Conservation (phyloP, 2,797 vertebrate genomes). For the Psittacula echo region DNA sequence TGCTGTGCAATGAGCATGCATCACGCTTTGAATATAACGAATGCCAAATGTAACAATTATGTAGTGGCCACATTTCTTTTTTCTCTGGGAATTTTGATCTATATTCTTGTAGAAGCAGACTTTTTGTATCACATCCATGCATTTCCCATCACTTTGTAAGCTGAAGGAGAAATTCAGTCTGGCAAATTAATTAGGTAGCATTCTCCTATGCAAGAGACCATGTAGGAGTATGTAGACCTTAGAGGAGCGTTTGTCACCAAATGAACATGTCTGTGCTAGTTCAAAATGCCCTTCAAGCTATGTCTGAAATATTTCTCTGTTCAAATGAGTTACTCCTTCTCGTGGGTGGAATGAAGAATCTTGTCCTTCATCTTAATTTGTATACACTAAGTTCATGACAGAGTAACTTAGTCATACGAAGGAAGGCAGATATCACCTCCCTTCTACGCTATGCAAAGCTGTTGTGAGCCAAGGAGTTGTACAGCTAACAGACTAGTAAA, state of each 20-base stretch:
- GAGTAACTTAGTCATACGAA: constrained; percentile 45
- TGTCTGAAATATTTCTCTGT: constrained; percentile 38
- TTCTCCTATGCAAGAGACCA: neutral
- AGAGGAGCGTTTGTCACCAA: constrained; percentile 50
- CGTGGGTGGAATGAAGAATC: constrained; percentile 59
- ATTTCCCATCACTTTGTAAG: neutral
- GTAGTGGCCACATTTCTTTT: neutral
- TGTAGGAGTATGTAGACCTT: constrained; percentile 23
- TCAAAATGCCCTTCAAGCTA: constrained; percentile 47
- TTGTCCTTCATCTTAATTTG: constrained; percentile 54
- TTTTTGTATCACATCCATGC: neutral
- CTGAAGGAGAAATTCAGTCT: neutral
- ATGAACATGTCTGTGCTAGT: constrained; percentile 37
- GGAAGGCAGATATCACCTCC: constrained; percentile 42
- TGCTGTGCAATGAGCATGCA: neutral
- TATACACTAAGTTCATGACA: constrained; percentile 31
- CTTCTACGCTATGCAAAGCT: neutral
- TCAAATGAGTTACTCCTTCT: constrained; percentile 44
- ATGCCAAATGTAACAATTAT: neutral
- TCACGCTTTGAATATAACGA: neutral
- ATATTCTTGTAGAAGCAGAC: neutral
- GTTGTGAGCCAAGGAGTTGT: neutral
- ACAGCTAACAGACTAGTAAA: constrained; percentile 19
- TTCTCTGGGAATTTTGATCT: neutral
- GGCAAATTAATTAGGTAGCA: constrained; percentile 1